Conservation (phyloP, 2,888 invertebrate genomes). For the Cerastis rubricosa region DNA sequence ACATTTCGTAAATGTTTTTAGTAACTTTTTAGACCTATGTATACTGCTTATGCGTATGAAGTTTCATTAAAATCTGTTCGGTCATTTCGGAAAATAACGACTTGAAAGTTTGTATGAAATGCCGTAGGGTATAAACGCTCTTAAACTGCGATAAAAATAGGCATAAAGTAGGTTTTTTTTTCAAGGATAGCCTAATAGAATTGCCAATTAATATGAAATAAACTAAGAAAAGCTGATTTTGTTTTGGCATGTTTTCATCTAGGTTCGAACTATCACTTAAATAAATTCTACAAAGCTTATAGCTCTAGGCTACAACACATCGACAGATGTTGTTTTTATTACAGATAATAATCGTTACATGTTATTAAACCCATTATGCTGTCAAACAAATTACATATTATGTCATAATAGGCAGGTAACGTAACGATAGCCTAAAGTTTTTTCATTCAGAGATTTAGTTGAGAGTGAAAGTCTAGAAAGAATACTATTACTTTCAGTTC, state of each 20-base stretch:
- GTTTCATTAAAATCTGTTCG: too few relatives aligned
- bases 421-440: conserved; percentile 27
- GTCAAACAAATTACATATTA: conserved; percentile 39
- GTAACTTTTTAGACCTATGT: too few relatives aligned
- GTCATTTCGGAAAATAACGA: too few relatives aligned
- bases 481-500: conserved; percentile 31
- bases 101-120: too few relatives aligned
- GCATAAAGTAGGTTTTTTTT: not conserved
- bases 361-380: conserved; percentile 35
- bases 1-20: too few relatives aligned
- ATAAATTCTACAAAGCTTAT: not conserved
- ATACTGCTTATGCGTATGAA: too few relatives aligned
- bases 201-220: not conserved
- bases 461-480: conserved; percentile 52
- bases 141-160: not conserved
- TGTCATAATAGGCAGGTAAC: conserved; percentile 20
- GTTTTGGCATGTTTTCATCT: not conserved
- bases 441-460: conserved; percentile 8
- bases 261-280: not conserved
- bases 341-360: conserved; percentile 20
- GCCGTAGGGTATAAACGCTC: too few relatives aligned
- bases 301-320: not conserved
- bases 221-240: not conserved
- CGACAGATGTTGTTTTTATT: not conserved
- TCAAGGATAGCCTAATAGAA: not conserved